phyloP scores from a whole-genome alignment of 2,797 vertebrate species.

The Clarias fuscus region DNA sequence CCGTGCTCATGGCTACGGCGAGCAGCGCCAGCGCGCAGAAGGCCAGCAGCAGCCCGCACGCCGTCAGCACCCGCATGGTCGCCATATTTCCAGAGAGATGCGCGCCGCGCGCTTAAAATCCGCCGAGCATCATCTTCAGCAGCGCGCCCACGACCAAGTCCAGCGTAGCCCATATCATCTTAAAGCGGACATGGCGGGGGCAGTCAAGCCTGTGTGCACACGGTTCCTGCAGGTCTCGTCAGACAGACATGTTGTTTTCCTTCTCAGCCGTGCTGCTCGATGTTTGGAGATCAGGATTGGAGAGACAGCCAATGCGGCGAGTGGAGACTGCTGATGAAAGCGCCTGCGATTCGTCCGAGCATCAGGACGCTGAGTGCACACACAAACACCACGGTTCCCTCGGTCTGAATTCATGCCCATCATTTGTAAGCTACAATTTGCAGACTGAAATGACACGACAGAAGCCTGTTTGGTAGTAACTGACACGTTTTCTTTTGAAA shows the following conservation, averaged over 20 bases:
- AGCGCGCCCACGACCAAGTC: slow-evolving; percentile 35
- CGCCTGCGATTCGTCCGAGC: slow-evolving; percentile 49
- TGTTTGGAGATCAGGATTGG: slow-evolving; percentile 47
- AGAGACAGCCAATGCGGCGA: slow-evolving; percentile 51
- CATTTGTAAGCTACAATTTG: background rate
- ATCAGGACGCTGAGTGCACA: slow-evolving; percentile 14
- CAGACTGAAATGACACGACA: background rate
- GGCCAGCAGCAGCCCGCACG: slow-evolving; percentile 83
- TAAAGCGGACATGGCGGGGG: slow-evolving; percentile 36
- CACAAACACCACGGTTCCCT: slow-evolving; percentile 13
- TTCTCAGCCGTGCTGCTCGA: slow-evolving; percentile 43
- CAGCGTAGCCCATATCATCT: slow-evolving; percentile 50
- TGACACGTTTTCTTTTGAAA: background rate
- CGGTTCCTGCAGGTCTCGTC: slow-evolving; percentile 37
- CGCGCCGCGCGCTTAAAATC: slow-evolving; percentile 38
- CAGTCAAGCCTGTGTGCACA: slow-evolving; percentile 7
- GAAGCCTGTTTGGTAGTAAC: background rate
- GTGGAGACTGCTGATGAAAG: slow-evolving; percentile 60
- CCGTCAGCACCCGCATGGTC: slow-evolving; percentile 89
- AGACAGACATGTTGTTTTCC: slow-evolving; percentile 52
- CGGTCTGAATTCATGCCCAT: slow-evolving; percentile 17
- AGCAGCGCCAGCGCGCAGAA: slow-evolving; percentile 85
- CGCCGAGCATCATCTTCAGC: slow-evolving; percentile 44
- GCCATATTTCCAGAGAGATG: slow-evolving; percentile 76
- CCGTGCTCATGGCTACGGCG: slow-evolving; percentile 86